Evolutionary conservation across 2,797 vertebrate species (phyloP).

Genomic region (Steatocranus sp.): DNA sequence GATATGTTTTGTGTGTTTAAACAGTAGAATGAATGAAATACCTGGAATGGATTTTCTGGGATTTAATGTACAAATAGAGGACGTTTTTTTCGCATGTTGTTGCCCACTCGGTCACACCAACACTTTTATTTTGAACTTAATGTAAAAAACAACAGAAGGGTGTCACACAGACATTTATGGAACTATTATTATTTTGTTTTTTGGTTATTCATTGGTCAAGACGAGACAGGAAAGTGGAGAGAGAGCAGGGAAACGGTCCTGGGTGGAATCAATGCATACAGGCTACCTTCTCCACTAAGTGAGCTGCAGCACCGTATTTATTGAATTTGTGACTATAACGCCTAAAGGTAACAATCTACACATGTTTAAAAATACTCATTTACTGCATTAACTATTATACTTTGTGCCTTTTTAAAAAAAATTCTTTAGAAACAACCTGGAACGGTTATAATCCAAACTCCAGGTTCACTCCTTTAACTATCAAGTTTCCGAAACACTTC

Average conservation of each 20-base stretch:
- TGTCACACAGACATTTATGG: neutral
- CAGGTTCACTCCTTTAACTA: neutral
- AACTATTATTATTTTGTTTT: neutral
- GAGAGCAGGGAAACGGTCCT: neutral
- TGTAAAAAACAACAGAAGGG: neutral
- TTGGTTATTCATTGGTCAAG: neutral
- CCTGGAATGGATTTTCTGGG: neutral
- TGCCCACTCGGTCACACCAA: neutral
- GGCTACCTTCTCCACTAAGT: neutral
- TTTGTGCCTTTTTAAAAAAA: rapidly evolving
- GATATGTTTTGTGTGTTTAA: neutral
- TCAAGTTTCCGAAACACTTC: conserved; percentile 12
- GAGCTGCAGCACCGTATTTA: neutral
- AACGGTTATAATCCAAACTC: neutral
- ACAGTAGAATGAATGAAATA: neutral
- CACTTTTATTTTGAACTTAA: neutral
- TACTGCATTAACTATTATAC: neutral
- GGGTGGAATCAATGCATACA: neutral
- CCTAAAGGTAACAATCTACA: neutral
- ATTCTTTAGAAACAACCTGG: neutral
- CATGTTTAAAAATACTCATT: neutral
- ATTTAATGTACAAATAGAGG: neutral
- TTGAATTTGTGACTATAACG: neutral
- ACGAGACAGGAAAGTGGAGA: neutral
- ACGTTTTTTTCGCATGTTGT: neutral